Evolutionary conservation across 2,797 vertebrate species (phyloP), one percentile per base, ranked within the genome.

Genomic region (Micromesistius poutassou): DNA sequence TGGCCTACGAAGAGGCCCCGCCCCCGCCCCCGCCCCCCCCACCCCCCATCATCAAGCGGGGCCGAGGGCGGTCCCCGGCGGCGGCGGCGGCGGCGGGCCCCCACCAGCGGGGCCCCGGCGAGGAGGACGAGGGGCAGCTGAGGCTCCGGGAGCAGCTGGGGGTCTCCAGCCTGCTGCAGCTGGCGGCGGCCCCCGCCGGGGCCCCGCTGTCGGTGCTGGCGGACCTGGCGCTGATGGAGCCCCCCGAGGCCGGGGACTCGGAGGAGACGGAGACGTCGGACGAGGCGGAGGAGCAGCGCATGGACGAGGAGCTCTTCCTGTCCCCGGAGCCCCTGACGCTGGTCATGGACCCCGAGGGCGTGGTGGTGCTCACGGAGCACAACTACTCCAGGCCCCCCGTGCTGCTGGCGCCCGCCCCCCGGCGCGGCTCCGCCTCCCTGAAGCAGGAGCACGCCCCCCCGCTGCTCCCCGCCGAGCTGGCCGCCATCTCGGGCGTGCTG

Each of bases 251-350:
- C 0, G 93, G 92, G 0, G 95, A 96, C 86, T 95, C 95, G 0
- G 95, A 97, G 88, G 95, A 95, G 86, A 94, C 95, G 0, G 96
- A 97, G 89, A 96, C 95, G 0, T 95, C 94, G 0, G 96, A 96
- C 0, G 96, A 96, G 87, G 95, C 95, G 0, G 96, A 96, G 70
- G 95, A 96, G 81, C 94, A 94, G 81, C 92, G 93, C 81, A 88
- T 94, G 84, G 93, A 94, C 0, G 92, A 89, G 19, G 88, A 84
- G 28, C 79, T 91, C 77, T 25, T 40, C 25, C 85, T 84, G 31
- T 88, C 89, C 13, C 84, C 85, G 0, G 91, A 91, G 79, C 75
- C 88, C 0, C 78, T 91, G 68, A 81, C 92, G 19, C 83, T 88
- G 40, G n/a, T 89, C 28, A 83, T 92, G 79, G 88, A 87, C 74